Base-by-base conservation (phyloP, 2,888 invertebrate genomes). In the Lycaena phlaeas region DNA sequence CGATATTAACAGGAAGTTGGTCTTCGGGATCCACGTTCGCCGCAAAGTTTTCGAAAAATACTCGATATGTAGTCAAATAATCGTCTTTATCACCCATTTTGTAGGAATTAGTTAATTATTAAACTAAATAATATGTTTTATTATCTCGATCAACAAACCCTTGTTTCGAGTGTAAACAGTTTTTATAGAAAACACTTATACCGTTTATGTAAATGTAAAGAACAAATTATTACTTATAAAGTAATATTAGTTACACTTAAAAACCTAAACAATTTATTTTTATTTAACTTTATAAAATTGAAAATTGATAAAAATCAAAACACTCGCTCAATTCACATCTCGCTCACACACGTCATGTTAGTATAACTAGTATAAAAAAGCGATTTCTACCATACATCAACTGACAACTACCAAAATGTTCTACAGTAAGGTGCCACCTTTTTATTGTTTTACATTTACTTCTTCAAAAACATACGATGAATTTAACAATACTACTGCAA, bases 31-130 rank as follows among this genome's bases (percentile, higher is more conserved):
- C 87, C 36, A 91, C 87, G 41, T 87, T 89, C 44, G 87, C 85
- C 51, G 89, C 88, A 70, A 92, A 91, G 63, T 88, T 85, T 58
- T 90, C 89, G 63, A 92, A 91, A 78, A 92, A 92, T 59, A 87
- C 85, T 49, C 90, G 86, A 64, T 91, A 92, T 30, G 85, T 84
- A 39, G 87, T 88, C 64, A 91, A 82, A 75, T 91, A 90, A 68
- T 90, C 90, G 57, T 90, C 89, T 59, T 89, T 87, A 64, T 88
- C 87, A 60, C 75, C 68, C 84, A 82, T 84, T 63, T 63, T 77
- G 41, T 15, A 48, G 45, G 42, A 48, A 40, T 30, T 2, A 3
- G 18, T 37, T 34, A 41, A 34, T 43, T 41, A 40, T 31, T 45
- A 31, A 39, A 43, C 38, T 42, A 36, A 43, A 42, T 36, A 43